A percentile compares a stretch with the other conserved stretches of the same genome.
Conservation (phyloP, 2,113 vertebrate species). For the Cephalopholis sonnerati region DNA sequence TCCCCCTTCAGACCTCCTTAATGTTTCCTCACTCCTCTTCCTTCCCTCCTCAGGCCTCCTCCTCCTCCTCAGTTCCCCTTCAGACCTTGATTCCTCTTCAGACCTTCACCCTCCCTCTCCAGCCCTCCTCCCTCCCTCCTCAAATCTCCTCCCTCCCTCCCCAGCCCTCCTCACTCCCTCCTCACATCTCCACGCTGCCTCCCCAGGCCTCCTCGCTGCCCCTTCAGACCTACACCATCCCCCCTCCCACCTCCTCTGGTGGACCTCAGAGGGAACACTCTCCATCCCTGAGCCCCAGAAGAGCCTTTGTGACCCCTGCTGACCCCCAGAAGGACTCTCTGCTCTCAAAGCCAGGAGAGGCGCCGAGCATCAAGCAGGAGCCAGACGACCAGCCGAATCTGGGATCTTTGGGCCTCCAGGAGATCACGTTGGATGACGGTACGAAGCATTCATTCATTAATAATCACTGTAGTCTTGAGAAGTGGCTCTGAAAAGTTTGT, state of each 20-base stretch:
- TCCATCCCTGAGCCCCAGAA: conserved; percentile 64
- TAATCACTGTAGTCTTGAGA: neutral
- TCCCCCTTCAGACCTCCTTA: conserved; percentile 82
- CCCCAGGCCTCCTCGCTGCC: conserved; percentile 57
- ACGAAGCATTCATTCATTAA: conserved; percentile 62
- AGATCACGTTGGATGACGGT: conserved; percentile 98
- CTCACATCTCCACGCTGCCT: conserved; percentile 29
- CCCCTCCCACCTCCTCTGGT: conserved; percentile 66
- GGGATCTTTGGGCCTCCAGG: conserved; percentile 89
- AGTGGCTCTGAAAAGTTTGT: neutral
- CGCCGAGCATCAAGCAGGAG: conserved; percentile 90
- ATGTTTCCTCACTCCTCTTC: conserved; percentile 64
- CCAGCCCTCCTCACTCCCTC: no score
- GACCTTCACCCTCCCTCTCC: conserved; percentile 28
- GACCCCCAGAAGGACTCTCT: conserved; percentile 79
- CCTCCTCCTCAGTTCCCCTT: neutral
- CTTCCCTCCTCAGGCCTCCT: neutral
- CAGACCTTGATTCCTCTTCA: no score
- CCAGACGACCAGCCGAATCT: conserved; percentile 87
- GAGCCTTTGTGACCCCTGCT: conserved; percentile 70
- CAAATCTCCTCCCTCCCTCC: conserved; percentile 35
- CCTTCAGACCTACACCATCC: conserved; percentile 32
- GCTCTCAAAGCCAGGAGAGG: conserved; percentile 49
- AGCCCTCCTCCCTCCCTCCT: neutral
- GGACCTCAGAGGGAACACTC: conserved; percentile 73